Conservation (phyloP, 2,113 vertebrate genomes). For the cat (Felis catus) region F.catus_Fca126_mat1.0 CM031420.1:87431501-87432000, state of each 20-base stretch:
- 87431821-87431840: background rate
- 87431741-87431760: too few species aligned
- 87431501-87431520: background rate
- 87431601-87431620: background rate
- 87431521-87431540: background rate
- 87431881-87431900: background rate
- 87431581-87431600: background rate
- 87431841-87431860: background rate
- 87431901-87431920: background rate
- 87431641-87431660: background rate
- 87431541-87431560: background rate
- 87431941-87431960: background rate
- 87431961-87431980: background rate
- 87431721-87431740: too few species aligned
- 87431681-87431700: too few species aligned
- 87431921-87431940: background rate
- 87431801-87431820: background rate
- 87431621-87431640: background rate
- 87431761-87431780: too few species aligned
- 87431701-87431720: too few species aligned
- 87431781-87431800: too few species aligned
- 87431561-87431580: background rate
- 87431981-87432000: background rate
- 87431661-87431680: too few species aligned
- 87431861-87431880: background rate